A percentile compares a stretch with the other conserved stretches of the same genome.
Conservation (phyloP, 1,140 invertebrate species). For the Trissolcus basalis region DNA sequence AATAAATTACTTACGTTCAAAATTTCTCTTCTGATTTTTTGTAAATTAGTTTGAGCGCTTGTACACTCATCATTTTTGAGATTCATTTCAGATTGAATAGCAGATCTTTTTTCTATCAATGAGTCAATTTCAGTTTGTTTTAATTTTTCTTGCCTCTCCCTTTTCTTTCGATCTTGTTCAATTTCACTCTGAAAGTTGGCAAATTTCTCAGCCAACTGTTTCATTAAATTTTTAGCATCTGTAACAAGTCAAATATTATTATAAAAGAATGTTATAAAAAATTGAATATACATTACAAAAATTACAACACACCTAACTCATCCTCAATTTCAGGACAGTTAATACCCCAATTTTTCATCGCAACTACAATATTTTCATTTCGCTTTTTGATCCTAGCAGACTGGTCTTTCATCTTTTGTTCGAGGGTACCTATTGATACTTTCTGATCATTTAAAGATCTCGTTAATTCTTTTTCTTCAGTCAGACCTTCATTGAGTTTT, state of each 20-base stretch:
- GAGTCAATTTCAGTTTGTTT: constrained; percentile 73
- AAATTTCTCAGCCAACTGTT: constrained; percentile 70
- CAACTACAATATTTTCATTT: constrained; percentile 62
- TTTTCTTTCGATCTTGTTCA: constrained; percentile 4
- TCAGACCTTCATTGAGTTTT: constrained; percentile 29
- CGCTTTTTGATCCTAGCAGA: constrained; percentile 51
- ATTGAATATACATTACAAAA: constrained; percentile 17
- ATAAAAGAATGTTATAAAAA: constrained; percentile 12
- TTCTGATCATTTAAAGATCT: constrained; percentile 58
- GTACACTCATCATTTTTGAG: constrained; percentile 76
- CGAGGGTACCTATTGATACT: constrained; percentile 60
- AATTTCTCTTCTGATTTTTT: constrained; percentile 37
- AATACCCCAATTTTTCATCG: constrained; percentile 61
- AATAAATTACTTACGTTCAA: constrained; percentile 18
- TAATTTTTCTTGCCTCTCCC: constrained; percentile 58
- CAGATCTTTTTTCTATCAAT: constrained; percentile 71
- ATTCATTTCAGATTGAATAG: constrained; percentile 73
- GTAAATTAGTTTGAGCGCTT: constrained; percentile 75
- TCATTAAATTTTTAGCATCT: constrained; percentile 62
- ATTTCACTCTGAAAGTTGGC: constrained; percentile 57
- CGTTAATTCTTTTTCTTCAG: constrained; percentile 47
- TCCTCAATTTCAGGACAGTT: constrained; percentile 41
- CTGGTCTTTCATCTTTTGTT: constrained; percentile 66
- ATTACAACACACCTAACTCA: constrained; percentile 58
- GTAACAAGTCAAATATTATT: constrained; percentile 21